A percentile compares a stretch with the other conserved stretches of the same genome.
These are phyloP conservation scores for Microcaecilia unicolor DNA, from an alignment of 2,797 vertebrate genomes.

Conservation along the genomic window DNA sequence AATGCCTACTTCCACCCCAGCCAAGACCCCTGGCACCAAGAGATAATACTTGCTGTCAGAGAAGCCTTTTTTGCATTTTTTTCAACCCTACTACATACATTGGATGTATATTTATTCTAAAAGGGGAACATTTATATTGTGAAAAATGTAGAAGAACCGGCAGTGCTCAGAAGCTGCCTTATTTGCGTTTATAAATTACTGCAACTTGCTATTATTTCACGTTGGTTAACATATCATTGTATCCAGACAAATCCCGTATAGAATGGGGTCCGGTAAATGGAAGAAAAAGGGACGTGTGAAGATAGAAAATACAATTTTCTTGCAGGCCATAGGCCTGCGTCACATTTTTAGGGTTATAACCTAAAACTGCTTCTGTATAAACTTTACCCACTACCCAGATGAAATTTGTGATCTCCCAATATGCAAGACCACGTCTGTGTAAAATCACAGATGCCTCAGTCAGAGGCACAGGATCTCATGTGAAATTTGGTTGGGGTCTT, in stretches of 20 bases:
- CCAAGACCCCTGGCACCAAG: constrained; percentile 72
- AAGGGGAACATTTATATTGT: constrained; percentile 67
- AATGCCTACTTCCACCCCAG: constrained; percentile 64
- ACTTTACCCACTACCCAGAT: constrained; percentile 61
- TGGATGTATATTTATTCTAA: constrained; percentile 72
- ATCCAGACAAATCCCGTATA: constrained; percentile 61
- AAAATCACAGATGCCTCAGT: too few relatives aligned
- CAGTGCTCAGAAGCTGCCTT: constrained; percentile 74
- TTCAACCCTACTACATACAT: constrained; percentile 50
- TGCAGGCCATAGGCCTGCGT: constrained; percentile 56
- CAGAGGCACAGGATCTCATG: too few relatives aligned
- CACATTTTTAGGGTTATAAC: constrained; percentile 72
- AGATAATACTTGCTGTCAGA: constrained; percentile 66
- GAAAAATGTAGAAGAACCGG: constrained; percentile 70
- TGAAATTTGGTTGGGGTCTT: too few relatives aligned
- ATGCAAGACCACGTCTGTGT: too few relatives aligned
- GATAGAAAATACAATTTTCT: constrained; percentile 7
- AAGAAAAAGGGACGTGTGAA: constrained; percentile 52
- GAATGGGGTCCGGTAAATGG: constrained; percentile 22
- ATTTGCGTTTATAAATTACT: constrained; percentile 62
- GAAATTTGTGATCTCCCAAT: too few relatives aligned
- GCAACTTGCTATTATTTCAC: constrained; percentile 70
- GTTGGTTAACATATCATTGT: constrained; percentile 79
- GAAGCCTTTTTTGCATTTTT: constrained; percentile 28
- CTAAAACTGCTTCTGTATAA: constrained; percentile 65